phyloP scores from a whole-genome alignment of 2,888 invertebrate genomes.

The Xanthorhoe designata region DNA sequence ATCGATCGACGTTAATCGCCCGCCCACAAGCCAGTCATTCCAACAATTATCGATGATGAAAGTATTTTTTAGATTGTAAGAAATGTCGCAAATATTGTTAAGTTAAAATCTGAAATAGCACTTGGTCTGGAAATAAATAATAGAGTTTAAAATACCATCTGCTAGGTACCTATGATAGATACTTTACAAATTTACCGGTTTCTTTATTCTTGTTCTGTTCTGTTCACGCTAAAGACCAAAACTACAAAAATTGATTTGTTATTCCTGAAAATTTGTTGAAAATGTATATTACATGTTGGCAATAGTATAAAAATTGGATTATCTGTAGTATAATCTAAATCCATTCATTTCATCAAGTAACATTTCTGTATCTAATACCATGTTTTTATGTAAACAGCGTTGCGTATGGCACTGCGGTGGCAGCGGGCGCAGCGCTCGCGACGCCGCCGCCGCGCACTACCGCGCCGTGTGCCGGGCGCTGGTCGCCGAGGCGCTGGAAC shows the following conservation, averaged over 20 bases:
- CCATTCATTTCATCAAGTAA: too few species aligned
- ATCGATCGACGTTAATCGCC: conserved; percentile 19
- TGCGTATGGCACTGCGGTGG: conserved; percentile 82
- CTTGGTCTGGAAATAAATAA: too few species aligned
- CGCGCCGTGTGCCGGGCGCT: conserved; percentile 96
- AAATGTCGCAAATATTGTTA: background rate
- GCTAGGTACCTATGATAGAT: too few species aligned
- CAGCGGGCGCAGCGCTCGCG: conserved; percentile 74
- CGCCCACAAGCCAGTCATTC: conserved; percentile 16
- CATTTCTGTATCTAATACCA: background rate
- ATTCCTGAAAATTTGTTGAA: too few species aligned
- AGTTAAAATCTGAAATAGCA: background rate
- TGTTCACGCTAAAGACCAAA: too few species aligned
- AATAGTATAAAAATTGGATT: too few species aligned
- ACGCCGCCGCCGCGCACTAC: conserved; percentile 92
- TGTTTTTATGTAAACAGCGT: conserved; percentile 57
- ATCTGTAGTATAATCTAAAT: too few species aligned
- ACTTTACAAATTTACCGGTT: too few species aligned
- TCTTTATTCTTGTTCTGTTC: too few species aligned
- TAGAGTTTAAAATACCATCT: too few species aligned
- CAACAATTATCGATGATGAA: conserved; percentile 19
- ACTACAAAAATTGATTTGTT: too few species aligned
- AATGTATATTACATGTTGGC: too few species aligned
- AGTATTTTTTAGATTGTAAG: conserved; percentile 3
- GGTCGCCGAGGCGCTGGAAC: conserved; percentile 95